Evolutionary conservation across 1,140 invertebrate genomes (phyloP).

Genomic region (Marisa cornuarietis): DNA sequence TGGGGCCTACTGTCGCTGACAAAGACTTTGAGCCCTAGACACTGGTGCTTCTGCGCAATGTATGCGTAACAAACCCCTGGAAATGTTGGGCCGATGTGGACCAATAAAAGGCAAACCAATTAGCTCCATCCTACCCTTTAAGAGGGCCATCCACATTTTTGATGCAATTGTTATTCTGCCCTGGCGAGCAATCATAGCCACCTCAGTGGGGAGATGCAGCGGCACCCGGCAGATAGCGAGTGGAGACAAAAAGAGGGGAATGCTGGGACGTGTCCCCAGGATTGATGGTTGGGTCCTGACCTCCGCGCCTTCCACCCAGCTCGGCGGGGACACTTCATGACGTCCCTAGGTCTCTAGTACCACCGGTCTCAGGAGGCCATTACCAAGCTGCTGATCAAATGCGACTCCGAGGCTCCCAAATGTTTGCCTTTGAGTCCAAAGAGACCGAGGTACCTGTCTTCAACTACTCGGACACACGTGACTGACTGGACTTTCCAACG

Average conservation of each 20-base stretch:
- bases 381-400: background rate
- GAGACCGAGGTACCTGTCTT: too few relatives aligned
- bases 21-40: too few relatives aligned
- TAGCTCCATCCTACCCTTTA: background rate
- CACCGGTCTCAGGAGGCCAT: background rate
- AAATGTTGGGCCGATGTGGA: background rate
- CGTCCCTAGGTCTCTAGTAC: background rate
- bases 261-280: background rate
- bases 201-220: background rate
- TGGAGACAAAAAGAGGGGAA: background rate
- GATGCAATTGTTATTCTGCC: slow-evolving; percentile 4
- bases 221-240: background rate
- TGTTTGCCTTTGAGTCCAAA: too few relatives aligned
- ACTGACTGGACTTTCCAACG: too few relatives aligned
- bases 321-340: background rate
- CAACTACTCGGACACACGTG: too few relatives aligned
- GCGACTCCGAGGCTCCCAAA: background rate
- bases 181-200: background rate
- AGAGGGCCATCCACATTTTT: background rate
- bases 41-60: too few relatives aligned
- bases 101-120: background rate
- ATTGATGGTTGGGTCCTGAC: background rate
- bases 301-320: background rate
- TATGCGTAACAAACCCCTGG: too few relatives aligned
- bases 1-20: too few relatives aligned